Evolutionary conservation across 2,113 vertebrate species (phyloP).

Genomic region (Rhinoderma darwinii): DNA sequence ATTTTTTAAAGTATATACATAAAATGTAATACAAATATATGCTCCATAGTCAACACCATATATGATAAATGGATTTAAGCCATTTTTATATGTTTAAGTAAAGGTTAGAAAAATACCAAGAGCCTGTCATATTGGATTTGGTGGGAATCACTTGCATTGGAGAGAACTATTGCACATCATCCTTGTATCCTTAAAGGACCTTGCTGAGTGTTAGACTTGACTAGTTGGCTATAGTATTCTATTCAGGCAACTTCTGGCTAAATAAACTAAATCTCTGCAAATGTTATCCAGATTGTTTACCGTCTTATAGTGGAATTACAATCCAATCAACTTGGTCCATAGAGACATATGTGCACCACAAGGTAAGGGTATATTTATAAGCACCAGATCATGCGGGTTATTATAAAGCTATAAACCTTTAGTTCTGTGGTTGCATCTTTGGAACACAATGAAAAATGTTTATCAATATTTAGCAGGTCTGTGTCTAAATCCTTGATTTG

Average conservation of each 20-base stretch:
- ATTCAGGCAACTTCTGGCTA: neutral
- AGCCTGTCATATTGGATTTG: neutral
- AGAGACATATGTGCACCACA: neutral
- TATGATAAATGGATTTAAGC: neutral
- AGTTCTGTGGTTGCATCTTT: neutral
- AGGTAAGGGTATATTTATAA: too few species aligned
- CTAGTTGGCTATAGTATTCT: neutral
- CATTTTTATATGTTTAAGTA: neutral
- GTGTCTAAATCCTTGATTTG: neutral
- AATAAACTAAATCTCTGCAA: neutral
- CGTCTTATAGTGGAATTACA: neutral
- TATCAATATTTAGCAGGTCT: conserved; percentile 22
- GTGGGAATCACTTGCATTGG: neutral
- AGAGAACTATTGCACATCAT: neutral
- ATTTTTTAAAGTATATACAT: too few species aligned
- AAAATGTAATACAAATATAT: neutral
- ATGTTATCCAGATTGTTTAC: neutral
- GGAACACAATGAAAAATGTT: neutral
- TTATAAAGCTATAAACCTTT: neutral
- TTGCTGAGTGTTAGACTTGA: neutral
- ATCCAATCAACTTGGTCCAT: neutral
- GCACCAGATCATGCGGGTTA: neutral
- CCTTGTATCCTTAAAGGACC: conserved; percentile 4
- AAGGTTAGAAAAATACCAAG: neutral
- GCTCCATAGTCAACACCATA: neutral